Evolutionary conservation across 30 jellyfish, hydroid and myxozoan genomes (phyloP), one percentile per base, ranked within the genome.

Genomic region (Catostylus mosaicus): DNA sequence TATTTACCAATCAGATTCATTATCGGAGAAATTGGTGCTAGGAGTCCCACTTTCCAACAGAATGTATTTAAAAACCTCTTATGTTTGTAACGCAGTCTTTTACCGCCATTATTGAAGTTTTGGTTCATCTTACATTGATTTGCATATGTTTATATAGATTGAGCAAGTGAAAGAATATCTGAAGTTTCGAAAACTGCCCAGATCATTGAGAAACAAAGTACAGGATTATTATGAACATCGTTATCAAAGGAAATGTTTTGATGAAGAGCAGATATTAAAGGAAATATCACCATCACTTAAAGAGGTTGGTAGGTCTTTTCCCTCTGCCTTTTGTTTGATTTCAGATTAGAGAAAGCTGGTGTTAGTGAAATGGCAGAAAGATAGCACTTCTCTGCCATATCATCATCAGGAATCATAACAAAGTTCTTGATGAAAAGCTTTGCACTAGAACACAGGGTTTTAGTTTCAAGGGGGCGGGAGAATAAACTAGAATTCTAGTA

Each of bases 151-250:
- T 16, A 61, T 10, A 2, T 38, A 85, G 95, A 36, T 85, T 16
- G 85, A 74, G 40, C 95, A 85, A 75, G 95, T 85, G 51, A 64
- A 67, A 19, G 89, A 85, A 32, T 85, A 85, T 73, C 36, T 85
- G 85, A 74, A 75, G 37, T 85, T 33, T 60, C 46, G 89, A 19
- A 85, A 85, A 74, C 26, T 85, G 12, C 95, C 95, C 10, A 74
- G 85, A 16, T 11, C 61, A 2, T 61, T 85, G 80, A 66, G 95
- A 67, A 47, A 66, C 78, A 59, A 64, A 67, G 83, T 85, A 30
- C 85, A 66, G 5, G 83, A 74, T 32, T 85, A 74, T 36, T 85
- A 85, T 38, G 89, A 74, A 29, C 95, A 85, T 34, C 82, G 87
- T 1, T 85, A 32, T 67, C 89, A 85, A 52, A 34, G 95, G 32